Base-by-base conservation (phyloP, 2,797 vertebrate species). In the Todus mexicanus region DNA sequence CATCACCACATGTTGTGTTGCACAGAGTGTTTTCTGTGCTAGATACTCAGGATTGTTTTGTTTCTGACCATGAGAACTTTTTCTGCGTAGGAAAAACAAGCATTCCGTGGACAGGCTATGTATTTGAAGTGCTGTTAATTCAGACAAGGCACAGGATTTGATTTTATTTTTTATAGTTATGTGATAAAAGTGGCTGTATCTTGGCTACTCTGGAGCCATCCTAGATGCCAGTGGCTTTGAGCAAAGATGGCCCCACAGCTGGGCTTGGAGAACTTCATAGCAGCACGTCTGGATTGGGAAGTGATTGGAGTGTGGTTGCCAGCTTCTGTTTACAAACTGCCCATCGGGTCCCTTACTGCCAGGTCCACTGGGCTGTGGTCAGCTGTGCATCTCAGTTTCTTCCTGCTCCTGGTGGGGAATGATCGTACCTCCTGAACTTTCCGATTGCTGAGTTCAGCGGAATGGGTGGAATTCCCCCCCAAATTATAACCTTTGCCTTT, bases 371-470 rank as follows among this genome's bases (percentile, higher is more conserved):
- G 69, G 48, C 40, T 84, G 65, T 83, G 69, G 60, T 91, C 82
- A 75, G 50, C 85, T 85, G 77, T 68, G 53, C 35, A 42, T 80
- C 83, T 93, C 45, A 2, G 22, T 70, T 94, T 94, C 57, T 94
- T 93, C 63, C 64, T 87, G 35, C 79, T 90, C 31, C 61, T 90
- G 43, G 23, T 80, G 84, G 69, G 87, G 59, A 92, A 48, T 68
- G 38, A 37, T 88, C 47, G 88, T 85, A 14, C 69, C 70, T 83
- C 78, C 48, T 81, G 78, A 95, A 85, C 84, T 89, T 93, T 72
- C 47, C 1, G 1, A 4, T 69, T 17, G 23, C 79, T 63, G 74
- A 84, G 59, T 77, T 90, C 35, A 89, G 85, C 77, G 75, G 83
- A 91, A 83, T 23, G 45, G 25, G 15, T 92, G 85, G 77, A 87